Evolutionary conservation across 2,797 vertebrate species (phyloP).

Genomic region (Calcarius lapponicus): DNA sequence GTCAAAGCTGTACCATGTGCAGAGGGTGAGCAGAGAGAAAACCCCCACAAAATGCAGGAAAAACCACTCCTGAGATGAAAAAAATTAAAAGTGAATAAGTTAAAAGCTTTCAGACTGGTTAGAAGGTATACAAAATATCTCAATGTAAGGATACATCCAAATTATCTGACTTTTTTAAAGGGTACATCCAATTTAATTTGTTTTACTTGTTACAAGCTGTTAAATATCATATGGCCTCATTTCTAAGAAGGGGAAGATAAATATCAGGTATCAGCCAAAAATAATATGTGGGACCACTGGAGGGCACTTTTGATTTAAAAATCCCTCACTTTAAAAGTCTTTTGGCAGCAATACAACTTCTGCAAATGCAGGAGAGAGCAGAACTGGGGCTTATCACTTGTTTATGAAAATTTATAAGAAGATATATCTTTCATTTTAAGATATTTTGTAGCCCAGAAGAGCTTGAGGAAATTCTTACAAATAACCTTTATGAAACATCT

Average conservation of each 20-base stretch:
- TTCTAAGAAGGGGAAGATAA: neutral
- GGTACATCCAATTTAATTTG: neutral
- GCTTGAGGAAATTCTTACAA: neutral
- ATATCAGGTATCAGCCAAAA: neutral
- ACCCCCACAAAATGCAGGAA: neutral
- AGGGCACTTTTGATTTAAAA: constrained; percentile 53
- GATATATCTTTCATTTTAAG: neutral
- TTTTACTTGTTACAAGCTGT: neutral
- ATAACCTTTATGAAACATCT: neutral
- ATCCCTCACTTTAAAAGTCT: neutral
- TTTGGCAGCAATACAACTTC: neutral
- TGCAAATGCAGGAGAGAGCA: neutral
- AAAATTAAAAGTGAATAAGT: neutral
- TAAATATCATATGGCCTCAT: neutral
- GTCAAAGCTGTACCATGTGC: neutral
- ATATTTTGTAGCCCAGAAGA: neutral
- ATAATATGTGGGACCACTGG: constrained; percentile 30
- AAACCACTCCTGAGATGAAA: neutral
- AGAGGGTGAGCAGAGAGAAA: neutral
- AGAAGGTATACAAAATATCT: neutral
- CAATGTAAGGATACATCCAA: neutral
- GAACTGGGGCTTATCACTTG: neutral
- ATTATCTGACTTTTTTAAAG: neutral
- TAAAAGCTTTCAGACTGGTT: neutral
- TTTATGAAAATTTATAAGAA: neutral